Percentiles rank a stretch among this genome's conserved stretches.
Evolutionary conservation across 30 jellyfish, hydroid and myxozoan species (phyloP).

Genomic region (Morbakka virulenta): DNA sequence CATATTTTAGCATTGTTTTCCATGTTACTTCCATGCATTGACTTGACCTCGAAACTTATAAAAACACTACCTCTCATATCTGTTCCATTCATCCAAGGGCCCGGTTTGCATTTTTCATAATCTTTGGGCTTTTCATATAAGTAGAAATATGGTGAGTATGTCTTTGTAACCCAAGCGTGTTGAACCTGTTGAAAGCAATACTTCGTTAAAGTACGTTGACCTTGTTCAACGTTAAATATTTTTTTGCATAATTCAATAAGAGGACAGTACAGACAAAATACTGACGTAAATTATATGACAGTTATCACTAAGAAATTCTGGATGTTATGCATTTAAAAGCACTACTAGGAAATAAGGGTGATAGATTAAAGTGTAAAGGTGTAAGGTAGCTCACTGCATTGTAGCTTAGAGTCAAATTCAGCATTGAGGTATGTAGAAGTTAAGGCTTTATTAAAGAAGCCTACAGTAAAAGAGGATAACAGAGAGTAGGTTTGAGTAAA

Average conservation of each 20-base stretch:
- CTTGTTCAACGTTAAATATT: not conserved
- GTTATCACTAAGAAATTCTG: no score
- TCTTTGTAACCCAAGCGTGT: constrained; percentile 97
- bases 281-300: not conserved
- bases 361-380: no score
- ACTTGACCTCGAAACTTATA: constrained; percentile 94
- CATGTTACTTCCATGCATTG: constrained; percentile 95
- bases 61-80: constrained; percentile 96
- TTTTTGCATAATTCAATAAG: not conserved
- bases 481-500: no score
- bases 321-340: no score
- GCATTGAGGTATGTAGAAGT: no score
- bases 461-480: no score
- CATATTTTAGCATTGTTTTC: constrained; percentile 97
- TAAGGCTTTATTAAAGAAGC: no score
- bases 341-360: no score
- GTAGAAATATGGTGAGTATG: constrained; percentile 92
- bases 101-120: constrained; percentile 91
- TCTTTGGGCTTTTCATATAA: constrained; percentile 96
- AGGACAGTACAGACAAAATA: not conserved
- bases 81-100: constrained; percentile 96
- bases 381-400: no score
- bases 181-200: constrained; percentile 54
- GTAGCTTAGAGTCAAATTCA: no score
- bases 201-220: no score